Evolutionary conservation across 2,888 invertebrate species (phyloP).

Genomic region (Papilio elwesi): DNA sequence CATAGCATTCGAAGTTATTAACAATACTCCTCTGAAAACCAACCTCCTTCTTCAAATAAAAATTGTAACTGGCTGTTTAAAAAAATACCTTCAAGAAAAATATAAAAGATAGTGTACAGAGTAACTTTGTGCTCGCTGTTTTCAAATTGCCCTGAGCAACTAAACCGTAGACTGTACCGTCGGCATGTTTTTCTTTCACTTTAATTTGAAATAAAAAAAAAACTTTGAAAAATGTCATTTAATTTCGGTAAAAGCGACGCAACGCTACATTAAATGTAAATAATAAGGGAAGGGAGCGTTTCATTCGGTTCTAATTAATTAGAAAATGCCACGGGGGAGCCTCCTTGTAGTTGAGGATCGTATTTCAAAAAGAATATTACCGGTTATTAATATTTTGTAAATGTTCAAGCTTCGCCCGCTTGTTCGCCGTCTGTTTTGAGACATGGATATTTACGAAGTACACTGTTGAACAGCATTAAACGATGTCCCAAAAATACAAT

Average conservation of each 20-base stretch:
- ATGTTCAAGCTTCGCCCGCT: constrained; percentile 14
- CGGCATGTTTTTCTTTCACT: constrained; percentile 28
- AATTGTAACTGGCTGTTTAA: constrained; percentile 27
- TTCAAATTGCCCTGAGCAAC: constrained; percentile 28
- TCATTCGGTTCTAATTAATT: constrained; percentile 52
- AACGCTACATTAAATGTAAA: constrained; percentile 45
- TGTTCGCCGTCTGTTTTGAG: constrained; percentile 3
- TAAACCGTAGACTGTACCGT: constrained; percentile 19
- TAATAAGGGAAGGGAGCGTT: constrained; percentile 48
- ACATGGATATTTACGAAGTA: background rate
- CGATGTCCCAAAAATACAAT: background rate
- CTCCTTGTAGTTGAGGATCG: constrained; percentile 35
- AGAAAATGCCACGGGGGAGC: constrained; percentile 45
- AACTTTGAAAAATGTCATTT: constrained; percentile 40
- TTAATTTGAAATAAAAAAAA: constrained; percentile 17
- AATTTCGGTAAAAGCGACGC: constrained; percentile 42
- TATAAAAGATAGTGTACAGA: constrained; percentile 34
- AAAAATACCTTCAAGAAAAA: constrained; percentile 23
- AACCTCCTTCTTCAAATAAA: constrained; percentile 29
- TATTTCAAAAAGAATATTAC: constrained; percentile 46
- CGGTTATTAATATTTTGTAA: constrained; percentile 41
- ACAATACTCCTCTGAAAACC: constrained; percentile 4
- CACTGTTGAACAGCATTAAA: background rate
- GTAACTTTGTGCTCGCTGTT: constrained; percentile 27
- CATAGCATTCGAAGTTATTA: constrained; percentile 24